Percentiles rank a stretch among this genome's conserved stretches.
These are phyloP conservation scores for Anabas testudineus DNA, from an alignment of 2,797 vertebrate species.

Conservation along the genomic window DNA sequence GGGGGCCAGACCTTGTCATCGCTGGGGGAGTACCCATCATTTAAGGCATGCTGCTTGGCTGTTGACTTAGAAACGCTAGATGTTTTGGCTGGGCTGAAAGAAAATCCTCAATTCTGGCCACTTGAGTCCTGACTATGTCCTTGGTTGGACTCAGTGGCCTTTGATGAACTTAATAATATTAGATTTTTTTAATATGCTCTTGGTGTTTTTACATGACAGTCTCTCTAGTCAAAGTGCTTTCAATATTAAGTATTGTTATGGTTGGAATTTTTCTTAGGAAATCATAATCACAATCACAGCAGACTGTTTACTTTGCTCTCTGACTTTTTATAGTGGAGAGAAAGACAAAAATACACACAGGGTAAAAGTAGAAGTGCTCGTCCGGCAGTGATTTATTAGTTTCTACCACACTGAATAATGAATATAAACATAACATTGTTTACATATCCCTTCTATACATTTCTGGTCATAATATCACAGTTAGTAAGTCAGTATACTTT, in stretches of 20 bases:
- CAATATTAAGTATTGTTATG: conserved; percentile 66
- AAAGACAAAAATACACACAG: conserved; percentile 62
- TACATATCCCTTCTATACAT: conserved; percentile 22
- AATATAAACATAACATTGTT: conserved; percentile 42
- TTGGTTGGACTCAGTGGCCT: conserved; percentile 62
- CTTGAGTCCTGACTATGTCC: conserved; percentile 50
- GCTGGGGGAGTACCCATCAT: conserved; percentile 61
- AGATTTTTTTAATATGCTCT: conserved; percentile 39
- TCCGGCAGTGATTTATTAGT: conserved; percentile 52
- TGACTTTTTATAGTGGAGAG: conserved; percentile 56
- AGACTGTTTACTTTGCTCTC: conserved; percentile 67
- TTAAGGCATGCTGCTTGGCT: conserved; percentile 58
- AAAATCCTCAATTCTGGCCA: conserved; percentile 45
- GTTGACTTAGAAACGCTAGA: conserved; percentile 64
- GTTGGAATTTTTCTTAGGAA: conserved; percentile 66
- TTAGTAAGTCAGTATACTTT: conserved; percentile 5
- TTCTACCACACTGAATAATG: conserved; percentile 37
- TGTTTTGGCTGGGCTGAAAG: conserved; percentile 52
- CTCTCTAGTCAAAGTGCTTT: conserved; percentile 70
- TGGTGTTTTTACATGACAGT: conserved; percentile 64
- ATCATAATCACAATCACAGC: conserved; percentile 61
- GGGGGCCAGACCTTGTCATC: conserved; percentile 72
- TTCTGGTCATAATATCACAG: conserved; percentile 40
- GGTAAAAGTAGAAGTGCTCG: conserved; percentile 26
- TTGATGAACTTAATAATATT: conserved; percentile 59